A percentile compares a stretch with the other conserved stretches of the same genome.
These are phyloP conservation scores for Pangasius mekongensis DNA, from an alignment of 2,797 vertebrate genomes.

Conservation along the genomic window DNA sequence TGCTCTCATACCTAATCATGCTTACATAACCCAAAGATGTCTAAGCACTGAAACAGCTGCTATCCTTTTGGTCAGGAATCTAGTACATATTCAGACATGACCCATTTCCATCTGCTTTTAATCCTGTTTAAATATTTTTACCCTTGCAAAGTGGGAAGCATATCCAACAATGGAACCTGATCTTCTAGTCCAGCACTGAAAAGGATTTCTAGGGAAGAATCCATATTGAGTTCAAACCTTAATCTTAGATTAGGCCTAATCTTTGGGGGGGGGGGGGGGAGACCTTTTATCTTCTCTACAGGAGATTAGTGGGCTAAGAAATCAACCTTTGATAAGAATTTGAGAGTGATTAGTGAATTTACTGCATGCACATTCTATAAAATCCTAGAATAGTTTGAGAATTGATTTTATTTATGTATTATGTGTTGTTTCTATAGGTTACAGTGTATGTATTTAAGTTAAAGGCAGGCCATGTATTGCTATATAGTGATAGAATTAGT, in stretches of 20 bases:
- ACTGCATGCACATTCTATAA: neutral
- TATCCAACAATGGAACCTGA: neutral
- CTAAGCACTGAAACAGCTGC: slow-evolving; percentile 13
- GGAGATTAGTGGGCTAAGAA: slow-evolving; percentile 18
- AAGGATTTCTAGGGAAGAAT: slow-evolving; percentile 18
- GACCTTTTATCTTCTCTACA: slow-evolving; percentile 7
- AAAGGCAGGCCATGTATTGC: neutral
- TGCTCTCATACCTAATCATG: slow-evolving; percentile 11
- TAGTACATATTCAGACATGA: neutral
- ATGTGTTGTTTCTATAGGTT: neutral
- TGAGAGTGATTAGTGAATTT: slow-evolving; percentile 3
- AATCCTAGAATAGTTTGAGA: neutral
- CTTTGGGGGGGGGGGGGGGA: neutral
- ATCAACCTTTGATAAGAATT: slow-evolving; percentile 4
- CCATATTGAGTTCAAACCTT: neutral
- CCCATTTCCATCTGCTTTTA: neutral
- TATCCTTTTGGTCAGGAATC: slow-evolving; percentile 16
- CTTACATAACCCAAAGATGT: slow-evolving; percentile 13
- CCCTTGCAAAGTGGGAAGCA: neutral
- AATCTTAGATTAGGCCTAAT: slow-evolving; percentile 35
- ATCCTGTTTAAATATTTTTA: neutral
- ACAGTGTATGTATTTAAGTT: neutral
- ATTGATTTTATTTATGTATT: neutral
- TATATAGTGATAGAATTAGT: neutral
- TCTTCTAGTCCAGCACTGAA: neutral